Evolutionary conservation across 2,797 vertebrate genomes (phyloP).

Genomic region (Peromyscus aztecus): DNA sequence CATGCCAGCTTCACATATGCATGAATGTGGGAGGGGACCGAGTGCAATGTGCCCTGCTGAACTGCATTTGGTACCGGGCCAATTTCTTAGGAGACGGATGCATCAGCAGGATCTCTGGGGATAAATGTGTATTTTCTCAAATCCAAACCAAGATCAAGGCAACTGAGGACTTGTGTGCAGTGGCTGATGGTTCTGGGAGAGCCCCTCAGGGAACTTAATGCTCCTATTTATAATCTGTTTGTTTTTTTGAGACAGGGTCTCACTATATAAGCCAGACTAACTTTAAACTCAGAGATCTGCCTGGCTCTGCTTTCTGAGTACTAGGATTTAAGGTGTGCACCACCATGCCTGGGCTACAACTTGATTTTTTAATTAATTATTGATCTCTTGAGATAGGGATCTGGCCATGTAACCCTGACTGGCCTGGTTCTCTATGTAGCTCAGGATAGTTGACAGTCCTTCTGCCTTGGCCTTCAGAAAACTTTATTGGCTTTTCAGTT

Average conservation of each 20-base stretch:
- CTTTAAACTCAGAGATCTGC: neutral
- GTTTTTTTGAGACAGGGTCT: too few relatives aligned
- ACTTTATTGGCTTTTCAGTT: neutral
- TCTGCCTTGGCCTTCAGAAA: neutral
- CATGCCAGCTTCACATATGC: neutral
- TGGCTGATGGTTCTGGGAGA: neutral
- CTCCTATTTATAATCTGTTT: neutral
- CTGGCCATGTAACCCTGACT: neutral
- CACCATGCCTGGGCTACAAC: neutral
- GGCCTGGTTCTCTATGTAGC: neutral
- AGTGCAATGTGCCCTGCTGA: neutral
- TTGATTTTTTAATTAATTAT: neutral
- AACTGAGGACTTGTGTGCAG: neutral
- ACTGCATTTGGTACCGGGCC: neutral
- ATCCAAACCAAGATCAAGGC: neutral
- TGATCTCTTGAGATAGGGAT: neutral
- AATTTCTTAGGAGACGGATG: neutral
- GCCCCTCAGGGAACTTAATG: neutral
- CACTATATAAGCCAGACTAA: neutral
- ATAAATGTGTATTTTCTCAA: neutral
- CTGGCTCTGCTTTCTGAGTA: neutral
- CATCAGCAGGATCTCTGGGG: neutral
- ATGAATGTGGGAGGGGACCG: neutral
- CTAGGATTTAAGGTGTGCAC: neutral
- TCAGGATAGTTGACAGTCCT: neutral